Evolutionary conservation across 2,888 invertebrate species (phyloP), one percentile per base, ranked within the genome.

Genomic region (Drosophila imparisetae): DNA sequence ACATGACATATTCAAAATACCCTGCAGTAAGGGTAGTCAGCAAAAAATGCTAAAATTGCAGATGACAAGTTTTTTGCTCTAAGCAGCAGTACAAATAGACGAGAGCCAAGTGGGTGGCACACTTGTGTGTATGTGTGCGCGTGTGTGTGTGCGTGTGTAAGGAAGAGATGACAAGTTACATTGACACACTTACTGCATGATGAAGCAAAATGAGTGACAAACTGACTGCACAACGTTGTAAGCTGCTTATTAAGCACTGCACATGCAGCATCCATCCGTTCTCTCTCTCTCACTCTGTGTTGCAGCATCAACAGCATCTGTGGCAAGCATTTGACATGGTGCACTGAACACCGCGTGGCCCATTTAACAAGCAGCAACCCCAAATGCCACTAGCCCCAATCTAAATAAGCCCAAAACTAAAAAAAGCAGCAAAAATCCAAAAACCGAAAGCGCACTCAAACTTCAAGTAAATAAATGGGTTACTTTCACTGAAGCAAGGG

Each of bases 101-200:
- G 64, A 63, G 54, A 66, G 59, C 59, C 66, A 36, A 50, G 34
- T 36, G 57, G 15, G 27, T 49, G 42, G 24, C 11, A 21, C 30
- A 57, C 45, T 27, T 34, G 45, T 3, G n/a, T 40, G 32, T 21
- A 4, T 50, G n/a, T 30, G 21, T 52, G 29, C 21, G 36, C 18
- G 60, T 36, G 32, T 42, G 36, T 42, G 55, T 11, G 5, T 29
- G 29, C 13, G 30, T 52, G 21, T 40, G 55, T 15, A 13, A 29
- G 11, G 75, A 24, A 42, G 54, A 83, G 62, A 68, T 75, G 69
- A 72, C 77, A 72, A 72, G 73, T 75, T 89, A 73, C 86, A 87
- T 89, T 87, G 86, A 87, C 89, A 89, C 74, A 89, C 86, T 87
- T 87, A 87, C 86, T 89, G 88, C 87, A 89, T 87, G 86, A 89